phyloP scores from a whole-genome alignment of 2,888 invertebrate genomes.

The Chymomyza procnemis region DNA sequence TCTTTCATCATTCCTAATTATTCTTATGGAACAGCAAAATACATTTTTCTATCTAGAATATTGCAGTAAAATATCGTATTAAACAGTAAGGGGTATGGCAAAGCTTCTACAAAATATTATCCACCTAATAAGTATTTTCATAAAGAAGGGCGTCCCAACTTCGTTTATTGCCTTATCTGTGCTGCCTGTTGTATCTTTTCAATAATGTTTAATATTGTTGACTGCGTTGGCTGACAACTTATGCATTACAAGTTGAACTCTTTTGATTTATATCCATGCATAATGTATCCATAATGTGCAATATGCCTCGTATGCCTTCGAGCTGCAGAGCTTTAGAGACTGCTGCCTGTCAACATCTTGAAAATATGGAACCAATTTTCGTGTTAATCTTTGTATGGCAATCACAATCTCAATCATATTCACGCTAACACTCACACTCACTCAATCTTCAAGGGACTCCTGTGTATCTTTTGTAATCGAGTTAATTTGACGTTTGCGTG shows the following conservation, averaged over 20 bases:
- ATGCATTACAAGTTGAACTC: constrained; percentile 33
- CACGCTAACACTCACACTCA: not conserved
- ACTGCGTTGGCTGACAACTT: constrained; percentile 50
- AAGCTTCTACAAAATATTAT: too few relatives aligned
- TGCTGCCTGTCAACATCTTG: constrained; percentile 50
- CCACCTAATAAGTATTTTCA: not conserved
- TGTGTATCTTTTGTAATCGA: constrained; percentile 32
- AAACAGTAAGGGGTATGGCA: too few relatives aligned
- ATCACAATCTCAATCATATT: not conserved
- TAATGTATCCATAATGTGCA: constrained; percentile 46
- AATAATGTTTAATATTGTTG: constrained; percentile 34
- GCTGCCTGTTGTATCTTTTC: constrained; percentile 58
- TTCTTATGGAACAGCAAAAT: too few relatives aligned
- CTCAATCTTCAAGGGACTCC: constrained; percentile 3
- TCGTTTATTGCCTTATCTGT: not conserved
- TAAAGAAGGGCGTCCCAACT: not conserved
- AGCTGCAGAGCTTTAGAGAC: constrained; percentile 31
- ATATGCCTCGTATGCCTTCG: constrained; percentile 23
- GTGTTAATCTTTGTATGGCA: not conserved
- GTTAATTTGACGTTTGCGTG: constrained; percentile 62
- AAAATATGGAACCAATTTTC: not conserved
- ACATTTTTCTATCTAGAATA: too few relatives aligned
- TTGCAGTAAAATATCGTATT: too few relatives aligned
- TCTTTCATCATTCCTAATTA: too few relatives aligned
- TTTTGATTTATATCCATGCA: constrained; percentile 67